Base-by-base conservation (phyloP, 2,888 invertebrate species). In the Eupithecia pulchellata region DNA sequence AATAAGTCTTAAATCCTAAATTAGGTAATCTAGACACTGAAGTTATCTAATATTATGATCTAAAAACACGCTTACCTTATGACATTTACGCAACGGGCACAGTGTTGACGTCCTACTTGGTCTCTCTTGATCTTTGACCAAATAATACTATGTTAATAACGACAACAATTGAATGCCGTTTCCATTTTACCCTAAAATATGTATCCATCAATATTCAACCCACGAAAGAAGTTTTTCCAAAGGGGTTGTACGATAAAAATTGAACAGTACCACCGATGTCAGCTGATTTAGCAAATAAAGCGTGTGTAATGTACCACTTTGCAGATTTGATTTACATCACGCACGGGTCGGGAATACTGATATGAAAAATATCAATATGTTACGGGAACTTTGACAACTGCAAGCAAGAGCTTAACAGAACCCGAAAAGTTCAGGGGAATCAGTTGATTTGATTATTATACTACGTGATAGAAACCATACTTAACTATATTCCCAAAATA, bases 161-260 rank as follows among this genome's bases (percentile, higher is more conserved):
- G 25, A 20, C 52, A 25, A 47, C 47, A 52, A 25, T 52, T 25
- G 52, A 52, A 52, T 25, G 11, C 4, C 52, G 11, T 55, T 67
- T 67, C 42, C 25, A 27, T 47, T 63, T 68, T 55, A 20, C 55
- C 57, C 34, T 20, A 20, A 61, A 61, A 61, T 34, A 39, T 39
- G 39, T 29, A 27, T n/a, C 20, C 55, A 67, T 77, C 68, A 60
- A 27, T 75, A 79, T 79, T 78, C 77, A 5, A 20, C 27, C 11
- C 79, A 73, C 75, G 76, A 17, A 57, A 74, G 60, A 68, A 71
- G 66, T 77, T 77, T 78, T 74, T 74, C 69, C 72, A 67, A 72
- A 68, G 75, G 77, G 61, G 34, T 61, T 34, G 25, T 72, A 60
- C 52, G 55, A 76, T 78, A 73, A 75, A 78, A 77, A 79, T 78